Base-by-base conservation (phyloP, 2,888 invertebrate genomes). In the Parasteatoda lunata region DNA sequence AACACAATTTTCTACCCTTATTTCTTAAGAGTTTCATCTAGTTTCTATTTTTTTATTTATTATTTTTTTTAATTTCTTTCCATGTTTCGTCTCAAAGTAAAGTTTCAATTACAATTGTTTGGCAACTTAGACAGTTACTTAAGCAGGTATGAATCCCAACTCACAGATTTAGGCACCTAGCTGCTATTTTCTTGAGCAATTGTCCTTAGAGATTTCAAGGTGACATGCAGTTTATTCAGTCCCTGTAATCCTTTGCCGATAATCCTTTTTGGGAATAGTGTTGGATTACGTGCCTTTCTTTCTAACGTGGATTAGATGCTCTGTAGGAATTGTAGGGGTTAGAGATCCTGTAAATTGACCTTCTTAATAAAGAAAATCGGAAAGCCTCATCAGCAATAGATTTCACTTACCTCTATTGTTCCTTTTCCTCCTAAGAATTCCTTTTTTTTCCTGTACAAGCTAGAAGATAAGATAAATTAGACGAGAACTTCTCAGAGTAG, bases 251-350 rank as follows among this genome's bases (percentile, higher is more conserved):
- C 76, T 82, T 15, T 11, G 54, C 69, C 49, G 76, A 69, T 82
- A 82, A 82, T 82, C 82, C 82, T 82, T 82, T 82, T 82, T 82
- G 68, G 82, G 82, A 82, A 82, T 76, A 82, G 76, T 70, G 76
- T 76, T 82, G 82, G 76, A 82, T 82, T 82, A 76, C 82, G 70
- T 30, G n/a, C 76, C 69, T 76, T 82, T 76, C 70, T 64, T 68
- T 70, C 64, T 76, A 76, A 70, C 69, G 64, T 64, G 66, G 82
- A 82, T 82, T 82, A 82, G 70, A 47, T 69, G 54, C 64, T 76
- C 76, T 54, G 30, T 11, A 59, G 69, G 54, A 76, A 82, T 68
- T 47, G 76, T 66, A 72, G 52, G 30, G 48, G 69, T 68, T 13
- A 30, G 64, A 70, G 82, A 69, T 76, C 70, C 69, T 59, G 70